Conservation (phyloP, 2,113 vertebrate species). For the Chunga burmeisteri region DNA sequence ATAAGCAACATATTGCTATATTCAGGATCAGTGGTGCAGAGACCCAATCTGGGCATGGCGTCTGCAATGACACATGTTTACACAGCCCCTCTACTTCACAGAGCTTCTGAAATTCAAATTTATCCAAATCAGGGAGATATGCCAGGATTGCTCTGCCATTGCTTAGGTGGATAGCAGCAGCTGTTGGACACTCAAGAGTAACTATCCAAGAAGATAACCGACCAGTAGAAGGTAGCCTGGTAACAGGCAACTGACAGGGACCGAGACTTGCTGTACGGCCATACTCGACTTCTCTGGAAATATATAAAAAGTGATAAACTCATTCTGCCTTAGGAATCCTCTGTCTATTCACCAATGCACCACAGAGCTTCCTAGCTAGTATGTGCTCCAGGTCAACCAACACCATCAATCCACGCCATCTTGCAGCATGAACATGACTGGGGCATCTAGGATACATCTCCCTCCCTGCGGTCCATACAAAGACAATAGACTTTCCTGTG, state of each 20-base stretch:
- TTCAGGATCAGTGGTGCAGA: neutral
- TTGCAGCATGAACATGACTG: neutral
- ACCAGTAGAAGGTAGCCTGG: neutral
- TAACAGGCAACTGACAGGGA: neutral
- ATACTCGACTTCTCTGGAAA: neutral
- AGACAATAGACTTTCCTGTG: neutral
- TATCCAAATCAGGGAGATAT: neutral
- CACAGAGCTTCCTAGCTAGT: neutral
- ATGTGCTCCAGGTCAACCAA: neutral
- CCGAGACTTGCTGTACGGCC: neutral
- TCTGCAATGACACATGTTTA: neutral
- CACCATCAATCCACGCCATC: neutral
- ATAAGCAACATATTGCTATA: neutral
- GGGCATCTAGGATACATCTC: neutral
- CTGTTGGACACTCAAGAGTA: neutral
- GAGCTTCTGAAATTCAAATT: neutral
- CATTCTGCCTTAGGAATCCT: neutral
- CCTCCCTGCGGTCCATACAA: neutral
- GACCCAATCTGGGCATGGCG: accelerated
- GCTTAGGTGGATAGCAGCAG: neutral
- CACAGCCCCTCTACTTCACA: neutral
- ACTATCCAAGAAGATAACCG: neutral
- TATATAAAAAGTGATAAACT: neutral
- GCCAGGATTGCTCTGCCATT: neutral
- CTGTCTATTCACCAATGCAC: neutral